Evolutionary conservation across 2,888 invertebrate genomes (phyloP), one percentile per base, ranked within the genome.

Genomic region (Neria commutata): DNA sequence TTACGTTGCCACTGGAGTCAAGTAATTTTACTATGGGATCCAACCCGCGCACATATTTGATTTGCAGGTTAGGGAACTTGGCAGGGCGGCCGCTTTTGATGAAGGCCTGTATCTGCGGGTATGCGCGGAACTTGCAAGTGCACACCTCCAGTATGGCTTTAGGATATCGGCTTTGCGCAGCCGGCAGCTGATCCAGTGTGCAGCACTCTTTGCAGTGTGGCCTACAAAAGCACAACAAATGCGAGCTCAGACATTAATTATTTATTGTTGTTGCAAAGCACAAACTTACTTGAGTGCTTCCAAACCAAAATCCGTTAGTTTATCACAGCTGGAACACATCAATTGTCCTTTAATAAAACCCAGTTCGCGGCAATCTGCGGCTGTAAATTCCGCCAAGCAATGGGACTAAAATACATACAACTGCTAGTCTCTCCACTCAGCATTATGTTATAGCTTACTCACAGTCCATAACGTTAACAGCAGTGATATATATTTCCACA

Each of bases 51-150:
- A 95, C 91, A 77, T 98, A 98, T 76, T 92, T 92, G 48, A 98
- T 92, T 80, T 90, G 89, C 57, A 99, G 85, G 80, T 96, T 96
- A 29, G 94, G 91, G 78, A 95, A 97, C 80, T 94, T 92, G 2
- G 88, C 86, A 6, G 95, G 94, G 70, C 91, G 85, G 67, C 95
- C 94, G 81, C 97, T 94, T 81, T 95, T 97, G 52, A 98, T 92
- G 79, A 99, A 99, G 17, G 98, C 98, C 85, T 97, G 94, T 72
- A 98, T 95, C 85, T 98, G 98, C 40, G 98, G 98, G 86, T 95
- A 98, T 6, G 95, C 91, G 60, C 95, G 95, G 84, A 98, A 95
- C 85, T 98, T 98, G 83, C 98, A 99, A 52, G 96, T 96, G 79
- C 98, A 99, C 5, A 98, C 96, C 86, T 97, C 95, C 42, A 99